These are phyloP conservation scores for Synergus umbraculus DNA, from an alignment of 2,888 invertebrate genomes.

Conservation along the genomic window DNA sequence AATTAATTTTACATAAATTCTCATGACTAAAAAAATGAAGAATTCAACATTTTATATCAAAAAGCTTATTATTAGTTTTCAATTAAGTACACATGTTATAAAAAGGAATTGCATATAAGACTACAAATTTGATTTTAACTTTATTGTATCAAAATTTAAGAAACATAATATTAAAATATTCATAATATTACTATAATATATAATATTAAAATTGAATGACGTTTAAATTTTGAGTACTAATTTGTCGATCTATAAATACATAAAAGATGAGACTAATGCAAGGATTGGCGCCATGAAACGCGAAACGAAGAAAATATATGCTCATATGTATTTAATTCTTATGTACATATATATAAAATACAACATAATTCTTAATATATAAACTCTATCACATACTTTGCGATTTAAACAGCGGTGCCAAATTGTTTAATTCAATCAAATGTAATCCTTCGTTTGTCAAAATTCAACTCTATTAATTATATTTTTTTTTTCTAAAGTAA, in stretches of 20 bases:
- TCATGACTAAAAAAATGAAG: too few relatives aligned
- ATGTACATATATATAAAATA: too few relatives aligned
- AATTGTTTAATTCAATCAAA: neutral
- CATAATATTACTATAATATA: too few relatives aligned
- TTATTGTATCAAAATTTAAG: too few relatives aligned
- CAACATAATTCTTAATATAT: neutral
- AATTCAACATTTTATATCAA: too few relatives aligned
- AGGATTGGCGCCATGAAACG: neutral
- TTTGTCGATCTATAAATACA: neutral
- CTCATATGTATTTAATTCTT: neutral
- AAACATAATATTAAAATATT: too few relatives aligned
- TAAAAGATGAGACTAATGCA: neutral
- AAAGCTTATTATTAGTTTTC: too few relatives aligned
- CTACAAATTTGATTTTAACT: too few relatives aligned
- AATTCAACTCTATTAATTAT: too few relatives aligned
- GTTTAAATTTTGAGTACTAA: neutral
- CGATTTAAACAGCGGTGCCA: neutral
- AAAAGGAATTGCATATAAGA: too few relatives aligned
- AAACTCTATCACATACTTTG: neutral
- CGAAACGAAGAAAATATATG: slow-evolving; percentile 13
- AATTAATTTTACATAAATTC: neutral
- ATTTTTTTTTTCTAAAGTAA: too few relatives aligned
- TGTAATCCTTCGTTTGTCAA: neutral
- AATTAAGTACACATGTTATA: too few relatives aligned
- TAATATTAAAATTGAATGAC: neutral